Conservation (phyloP, 2,888 invertebrate genomes). For the Branchipolynoe longqiensis region DNA sequence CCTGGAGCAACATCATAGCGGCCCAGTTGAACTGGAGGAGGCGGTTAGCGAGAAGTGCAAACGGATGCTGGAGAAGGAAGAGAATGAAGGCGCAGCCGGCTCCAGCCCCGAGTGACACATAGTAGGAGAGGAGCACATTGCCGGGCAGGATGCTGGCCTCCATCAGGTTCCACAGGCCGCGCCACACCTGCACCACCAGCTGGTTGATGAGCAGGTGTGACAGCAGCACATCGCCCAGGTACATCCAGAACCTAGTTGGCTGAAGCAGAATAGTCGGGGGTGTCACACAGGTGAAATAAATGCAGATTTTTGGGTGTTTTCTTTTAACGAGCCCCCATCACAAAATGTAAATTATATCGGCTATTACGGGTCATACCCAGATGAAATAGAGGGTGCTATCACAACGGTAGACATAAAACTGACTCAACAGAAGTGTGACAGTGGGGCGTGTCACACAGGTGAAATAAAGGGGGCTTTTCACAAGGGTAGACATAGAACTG, state of each 20-base stretch:
- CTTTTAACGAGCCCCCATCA: too few relatives aligned
- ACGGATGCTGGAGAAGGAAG: conserved; percentile 38
- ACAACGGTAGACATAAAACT: too few relatives aligned
- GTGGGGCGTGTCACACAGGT: too few relatives aligned
- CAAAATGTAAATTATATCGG: too few relatives aligned
- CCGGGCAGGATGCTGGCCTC: conserved; percentile 40
- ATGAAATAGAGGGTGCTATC: too few relatives aligned
- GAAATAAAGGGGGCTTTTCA: too few relatives aligned
- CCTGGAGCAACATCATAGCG: conserved; percentile 11
- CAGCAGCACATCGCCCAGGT: conserved; percentile 19
- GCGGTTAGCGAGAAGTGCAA: background rate
- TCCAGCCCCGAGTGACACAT: conserved; percentile 43
- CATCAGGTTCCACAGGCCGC: conserved; percentile 53
- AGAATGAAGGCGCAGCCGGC: conserved; percentile 27
- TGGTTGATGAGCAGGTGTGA: conserved; percentile 34
- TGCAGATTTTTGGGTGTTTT: too few relatives aligned
- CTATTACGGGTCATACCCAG: too few relatives aligned
- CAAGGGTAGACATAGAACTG: too few relatives aligned
- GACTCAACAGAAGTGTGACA: too few relatives aligned
- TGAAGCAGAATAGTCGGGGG: too few relatives aligned
- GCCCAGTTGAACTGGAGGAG: background rate
- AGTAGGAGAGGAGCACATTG: conserved; percentile 32
- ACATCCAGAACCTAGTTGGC: background rate
- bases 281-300: too few relatives aligned
- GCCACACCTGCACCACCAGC: conserved; percentile 51